Percentiles rank a stretch among this genome's conserved stretches.
Conservation (phyloP, 2,113 vertebrate species). For the Oceanites oceanicus region DNA sequence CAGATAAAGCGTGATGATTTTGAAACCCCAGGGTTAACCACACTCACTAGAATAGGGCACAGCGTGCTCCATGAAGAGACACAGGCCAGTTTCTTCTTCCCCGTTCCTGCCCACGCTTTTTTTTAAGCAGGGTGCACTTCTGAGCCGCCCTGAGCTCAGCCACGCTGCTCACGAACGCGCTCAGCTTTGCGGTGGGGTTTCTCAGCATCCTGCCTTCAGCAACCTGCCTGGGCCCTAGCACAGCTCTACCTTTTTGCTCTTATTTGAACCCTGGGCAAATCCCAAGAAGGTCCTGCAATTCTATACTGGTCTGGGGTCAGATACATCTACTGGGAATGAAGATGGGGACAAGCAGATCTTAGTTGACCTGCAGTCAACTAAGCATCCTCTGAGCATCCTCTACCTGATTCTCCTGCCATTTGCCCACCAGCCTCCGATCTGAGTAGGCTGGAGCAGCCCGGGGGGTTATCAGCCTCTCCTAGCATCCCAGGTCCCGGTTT, state of each 20-base stretch:
- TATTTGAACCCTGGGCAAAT: background rate
- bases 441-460: background rate
- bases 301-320: background rate
- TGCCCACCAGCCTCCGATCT: background rate
- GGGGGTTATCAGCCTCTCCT: background rate
- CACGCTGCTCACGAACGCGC: fast-evolving
- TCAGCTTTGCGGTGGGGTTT: background rate
- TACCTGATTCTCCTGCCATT: background rate
- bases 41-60: background rate
- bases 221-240: background rate
- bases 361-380: background rate
- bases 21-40: constrained; percentile 18
- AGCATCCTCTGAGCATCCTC: background rate
- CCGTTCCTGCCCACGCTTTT: background rate
- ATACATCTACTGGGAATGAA: background rate
- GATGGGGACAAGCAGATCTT: background rate
- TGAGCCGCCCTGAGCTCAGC: background rate
- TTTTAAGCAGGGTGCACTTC: background rate
- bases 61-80: background rate
- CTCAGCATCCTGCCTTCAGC: background rate
- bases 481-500: background rate
- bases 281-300: background rate
- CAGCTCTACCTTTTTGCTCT: background rate
- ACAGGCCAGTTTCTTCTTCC: background rate
- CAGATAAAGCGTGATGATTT: background rate